Evolutionary conservation across 2,113 vertebrate species (phyloP), one percentile per base, ranked within the genome.

Genomic region (Montifringilla adamsi): DNA sequence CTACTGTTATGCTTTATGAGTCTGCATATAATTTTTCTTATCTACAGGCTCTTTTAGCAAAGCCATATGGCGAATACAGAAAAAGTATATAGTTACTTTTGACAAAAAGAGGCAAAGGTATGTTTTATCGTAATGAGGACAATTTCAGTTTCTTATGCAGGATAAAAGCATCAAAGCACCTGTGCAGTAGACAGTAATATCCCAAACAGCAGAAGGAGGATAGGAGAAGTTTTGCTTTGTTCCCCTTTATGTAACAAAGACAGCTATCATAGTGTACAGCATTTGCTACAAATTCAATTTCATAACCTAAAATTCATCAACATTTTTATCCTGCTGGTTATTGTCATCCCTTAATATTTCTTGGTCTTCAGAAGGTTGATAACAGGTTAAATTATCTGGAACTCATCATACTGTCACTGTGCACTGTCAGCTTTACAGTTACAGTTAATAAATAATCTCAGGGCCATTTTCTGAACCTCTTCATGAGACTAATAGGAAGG

Each of bases 401-500:
- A 35, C 35, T 68, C 33, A 24, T 31, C 46, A 3, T 56, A 26
- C 23, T 15, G 20, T 62, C 46, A 27, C 26, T 66, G 8, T 56
- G 35, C 2, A 9, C 17, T 46, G 10, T 52, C 73, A 90, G 13
- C 15, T 56, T 7, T 53, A 20, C 16, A 10, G 9, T 49, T 90
- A 37, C 20, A 78, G 56, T 28, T 90, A 85, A 76, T 59, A 63
- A 4, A 8, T 33, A 14, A n/a, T 58, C 47, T 66, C 26, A 60
- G 35, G 43, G 30, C 50, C 58, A 59, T 26, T 75, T 96, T 96
- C 46, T 94, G 70, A 94, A 85, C 75, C 18, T 95, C 69, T 76
- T 21, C 39, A n/a, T 28, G 26, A 80, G 41, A 19, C 58, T 95
- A 88, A 81, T 86, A 90, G 82, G 55, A 92, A 49, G 44, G 50